These are phyloP conservation scores for Lasius fuliginosus DNA, from an alignment of 2,888 invertebrate genomes.

Conservation along the genomic window DNA sequence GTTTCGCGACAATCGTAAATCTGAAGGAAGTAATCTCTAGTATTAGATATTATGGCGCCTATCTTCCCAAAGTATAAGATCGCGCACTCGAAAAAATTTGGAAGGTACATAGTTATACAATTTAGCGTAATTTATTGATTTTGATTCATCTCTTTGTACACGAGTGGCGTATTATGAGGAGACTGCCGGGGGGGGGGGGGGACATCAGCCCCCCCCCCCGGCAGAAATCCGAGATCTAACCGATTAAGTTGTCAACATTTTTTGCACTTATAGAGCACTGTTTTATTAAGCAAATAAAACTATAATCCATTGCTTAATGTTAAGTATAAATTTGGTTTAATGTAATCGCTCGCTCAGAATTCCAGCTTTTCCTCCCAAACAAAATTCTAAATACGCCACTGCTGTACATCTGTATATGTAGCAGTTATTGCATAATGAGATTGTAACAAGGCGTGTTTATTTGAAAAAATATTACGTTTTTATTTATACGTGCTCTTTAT, in stretches of 20 bases:
- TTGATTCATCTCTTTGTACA: neutral
- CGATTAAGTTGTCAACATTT: too few relatives aligned
- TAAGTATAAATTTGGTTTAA: too few relatives aligned
- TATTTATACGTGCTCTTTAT: neutral
- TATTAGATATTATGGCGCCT: neutral
- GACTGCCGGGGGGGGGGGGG: too few relatives aligned
- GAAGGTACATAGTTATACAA: constrained; percentile 76
- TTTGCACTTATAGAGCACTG: too few relatives aligned
- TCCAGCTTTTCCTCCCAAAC: too few relatives aligned
- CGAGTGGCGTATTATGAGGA: too few relatives aligned
- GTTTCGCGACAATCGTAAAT: constrained; percentile 48
- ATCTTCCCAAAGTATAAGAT: constrained; percentile 75
- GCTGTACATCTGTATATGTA: neutral
- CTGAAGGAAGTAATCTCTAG: constrained; percentile 22
- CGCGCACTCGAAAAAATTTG: constrained; percentile 77
- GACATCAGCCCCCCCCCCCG: too few relatives aligned
- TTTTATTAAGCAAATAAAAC: too few relatives aligned
- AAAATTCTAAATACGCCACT: too few relatives aligned
- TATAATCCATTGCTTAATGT: too few relatives aligned
- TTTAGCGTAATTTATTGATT: neutral
- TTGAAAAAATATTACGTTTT: neutral
- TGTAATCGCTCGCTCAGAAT: too few relatives aligned
- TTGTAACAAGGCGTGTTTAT: neutral
- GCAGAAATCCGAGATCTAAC: too few relatives aligned
- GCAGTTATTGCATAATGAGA: neutral